Percentiles rank a stretch among this genome's conserved stretches.
Evolutionary conservation across 2,888 invertebrate genomes (phyloP).

Genomic region (Venusia cambrica): DNA sequence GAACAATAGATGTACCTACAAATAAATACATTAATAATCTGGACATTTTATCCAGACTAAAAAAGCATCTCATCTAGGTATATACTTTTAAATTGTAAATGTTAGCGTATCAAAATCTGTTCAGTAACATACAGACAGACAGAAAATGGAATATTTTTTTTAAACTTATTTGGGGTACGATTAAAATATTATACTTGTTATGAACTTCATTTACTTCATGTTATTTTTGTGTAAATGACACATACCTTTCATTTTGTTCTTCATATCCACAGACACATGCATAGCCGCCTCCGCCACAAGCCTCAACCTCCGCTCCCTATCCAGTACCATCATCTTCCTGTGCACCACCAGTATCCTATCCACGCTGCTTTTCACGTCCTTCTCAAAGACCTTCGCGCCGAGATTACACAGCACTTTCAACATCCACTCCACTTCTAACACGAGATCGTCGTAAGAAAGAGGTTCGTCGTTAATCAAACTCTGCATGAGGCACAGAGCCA

Average conservation of each 20-base stretch:
- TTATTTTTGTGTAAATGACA: no score
- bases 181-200: no score
- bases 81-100: no score
- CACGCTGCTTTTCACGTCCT: constrained; percentile 69
- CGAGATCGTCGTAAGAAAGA: constrained; percentile 66
- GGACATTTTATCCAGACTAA: no score
- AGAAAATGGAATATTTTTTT: no score
- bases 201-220: no score
- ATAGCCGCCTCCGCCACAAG: constrained; percentile 60
- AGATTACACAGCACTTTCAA: constrained; percentile 57
- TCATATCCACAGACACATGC: constrained; percentile 62
- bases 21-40: no score
- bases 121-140: no score
- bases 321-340: constrained; percentile 65
- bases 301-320: constrained; percentile 49
- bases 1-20: no score
- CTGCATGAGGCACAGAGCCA: constrained; percentile 83
- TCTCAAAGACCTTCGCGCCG: constrained; percentile 72
- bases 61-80: no score
- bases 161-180: no score
- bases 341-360: constrained; percentile 83
- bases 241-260: constrained; percentile 75
- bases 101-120: no score
- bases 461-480: constrained; percentile 58
- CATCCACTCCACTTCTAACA: constrained; percentile 78